phyloP scores from a whole-genome alignment of 2,888 invertebrate genomes.

The Herminia tarsipennalis region DNA sequence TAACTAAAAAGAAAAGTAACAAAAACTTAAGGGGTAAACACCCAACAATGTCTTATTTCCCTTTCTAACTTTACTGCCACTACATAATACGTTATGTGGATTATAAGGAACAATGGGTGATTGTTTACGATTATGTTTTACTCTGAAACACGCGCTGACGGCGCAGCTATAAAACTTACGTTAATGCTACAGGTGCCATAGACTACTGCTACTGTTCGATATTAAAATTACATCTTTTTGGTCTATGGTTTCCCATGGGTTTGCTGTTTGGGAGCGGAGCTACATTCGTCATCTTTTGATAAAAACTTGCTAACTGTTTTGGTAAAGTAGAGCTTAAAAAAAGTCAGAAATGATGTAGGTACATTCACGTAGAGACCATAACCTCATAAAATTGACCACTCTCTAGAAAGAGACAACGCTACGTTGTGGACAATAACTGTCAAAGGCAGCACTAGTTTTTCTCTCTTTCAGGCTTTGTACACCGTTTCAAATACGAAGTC shows the following conservation, averaged over 20 bases:
- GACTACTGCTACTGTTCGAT: not conserved
- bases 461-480: too few species aligned
- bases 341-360: too few species aligned
- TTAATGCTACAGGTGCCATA: constrained; percentile 4
- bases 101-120: constrained; percentile 20
- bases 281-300: constrained; percentile 15
- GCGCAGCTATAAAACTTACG: not conserved
- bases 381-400: too few species aligned
- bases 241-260: not conserved
- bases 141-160: not conserved
- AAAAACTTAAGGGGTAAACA: not conserved
- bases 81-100: constrained; percentile 12
- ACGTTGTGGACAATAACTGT: too few species aligned
- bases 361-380: too few species aligned
- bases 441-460: too few species aligned
- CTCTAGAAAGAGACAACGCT: too few species aligned
- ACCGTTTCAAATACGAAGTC: too few species aligned
- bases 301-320: too few species aligned
- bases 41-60: constrained; percentile 6
- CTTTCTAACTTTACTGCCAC: constrained; percentile 7
- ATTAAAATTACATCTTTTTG: not conserved
- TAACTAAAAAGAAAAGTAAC: too few species aligned
- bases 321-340: too few species aligned
- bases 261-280: not conserved
- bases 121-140: constrained; percentile 11